These are phyloP conservation scores for Caenorhabditis inopinata DNA, from an alignment of 1,140 invertebrate species.

Conservation along the genomic window DNA sequence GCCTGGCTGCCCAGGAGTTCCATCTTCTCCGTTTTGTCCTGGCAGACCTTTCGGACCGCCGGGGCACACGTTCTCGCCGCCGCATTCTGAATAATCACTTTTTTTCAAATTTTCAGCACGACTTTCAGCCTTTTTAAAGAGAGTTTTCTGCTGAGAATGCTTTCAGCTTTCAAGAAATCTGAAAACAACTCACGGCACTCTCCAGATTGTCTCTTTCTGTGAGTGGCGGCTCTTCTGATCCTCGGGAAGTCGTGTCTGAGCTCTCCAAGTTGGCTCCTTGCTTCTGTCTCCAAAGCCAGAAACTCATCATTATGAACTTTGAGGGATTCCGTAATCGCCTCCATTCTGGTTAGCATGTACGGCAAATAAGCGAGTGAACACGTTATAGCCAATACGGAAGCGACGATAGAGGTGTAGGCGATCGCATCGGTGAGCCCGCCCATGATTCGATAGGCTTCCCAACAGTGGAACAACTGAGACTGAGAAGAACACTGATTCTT, in stretches of 20 bases:
- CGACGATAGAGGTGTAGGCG: background rate
- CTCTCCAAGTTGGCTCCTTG: background rate
- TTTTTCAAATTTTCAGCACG: too few species aligned
- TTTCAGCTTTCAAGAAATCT: too few species aligned
- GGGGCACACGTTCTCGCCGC: background rate
- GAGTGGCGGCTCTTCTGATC: background rate
- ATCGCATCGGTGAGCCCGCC: background rate
- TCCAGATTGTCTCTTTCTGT: conserved; percentile 18
- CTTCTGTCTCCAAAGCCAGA: background rate
- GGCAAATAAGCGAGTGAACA: background rate
- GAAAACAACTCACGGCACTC: conserved; percentile 16
- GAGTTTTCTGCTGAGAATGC: background rate
- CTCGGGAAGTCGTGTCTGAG: background rate
- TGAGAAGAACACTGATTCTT: background rate
- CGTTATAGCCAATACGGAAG: background rate
- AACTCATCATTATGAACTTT: conserved; percentile 16
- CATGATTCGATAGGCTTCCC: background rate
- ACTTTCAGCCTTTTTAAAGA: too few species aligned
- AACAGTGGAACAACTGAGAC: too few species aligned
- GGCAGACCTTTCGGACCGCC: background rate
- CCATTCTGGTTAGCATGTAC: background rate
- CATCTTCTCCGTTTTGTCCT: conserved; percentile 2
- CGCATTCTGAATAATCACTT: background rate
- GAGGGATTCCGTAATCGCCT: background rate
- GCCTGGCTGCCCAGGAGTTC: conserved; percentile 22